Evolutionary conservation across 1,140 invertebrate genomes (phyloP).

Genomic region (Leptopilina clavipes): DNA sequence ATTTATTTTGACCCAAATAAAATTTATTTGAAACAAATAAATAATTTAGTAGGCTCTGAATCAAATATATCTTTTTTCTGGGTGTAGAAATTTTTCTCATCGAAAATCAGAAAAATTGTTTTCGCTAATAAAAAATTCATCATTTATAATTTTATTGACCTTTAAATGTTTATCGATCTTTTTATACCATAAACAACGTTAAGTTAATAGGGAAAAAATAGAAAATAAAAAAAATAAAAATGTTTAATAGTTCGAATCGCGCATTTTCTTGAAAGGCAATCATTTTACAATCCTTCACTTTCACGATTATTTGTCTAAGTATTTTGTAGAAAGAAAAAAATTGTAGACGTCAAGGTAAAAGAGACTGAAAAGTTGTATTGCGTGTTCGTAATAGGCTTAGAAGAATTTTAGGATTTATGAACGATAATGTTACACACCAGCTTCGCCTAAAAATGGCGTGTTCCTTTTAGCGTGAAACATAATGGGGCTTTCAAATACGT

Average conservation of each 20-base stretch:
- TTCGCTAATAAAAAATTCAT: no score
- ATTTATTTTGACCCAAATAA: no score
- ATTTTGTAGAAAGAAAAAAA: not conserved
- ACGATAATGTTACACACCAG: slow-evolving; percentile 27
- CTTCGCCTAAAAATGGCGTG: slow-evolving; percentile 29
- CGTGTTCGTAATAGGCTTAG: slow-evolving; percentile 1
- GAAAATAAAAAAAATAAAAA: not conserved
- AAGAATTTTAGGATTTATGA: slow-evolving; percentile 29
- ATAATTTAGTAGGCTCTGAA: no score
- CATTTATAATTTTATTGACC: no score
- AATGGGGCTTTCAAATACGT: slow-evolving; percentile 17
- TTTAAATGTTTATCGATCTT: not conserved
- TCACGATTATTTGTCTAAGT: slow-evolving; percentile 15
- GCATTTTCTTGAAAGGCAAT: not conserved
- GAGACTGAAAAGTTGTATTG: slow-evolving; percentile 6
- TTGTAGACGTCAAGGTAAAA: slow-evolving; percentile 31
- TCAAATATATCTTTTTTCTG: no score
- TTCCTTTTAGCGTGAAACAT: slow-evolving; percentile 26
- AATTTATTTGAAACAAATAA: no score
- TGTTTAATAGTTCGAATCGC: not conserved
- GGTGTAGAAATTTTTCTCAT: no score
- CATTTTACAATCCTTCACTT: not conserved
- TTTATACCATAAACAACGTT: not conserved
- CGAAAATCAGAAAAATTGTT: no score
- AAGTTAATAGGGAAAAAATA: not conserved